phyloP scores from a whole-genome alignment of 2,113 vertebrate species.

The Dinomys branickii region DNA sequence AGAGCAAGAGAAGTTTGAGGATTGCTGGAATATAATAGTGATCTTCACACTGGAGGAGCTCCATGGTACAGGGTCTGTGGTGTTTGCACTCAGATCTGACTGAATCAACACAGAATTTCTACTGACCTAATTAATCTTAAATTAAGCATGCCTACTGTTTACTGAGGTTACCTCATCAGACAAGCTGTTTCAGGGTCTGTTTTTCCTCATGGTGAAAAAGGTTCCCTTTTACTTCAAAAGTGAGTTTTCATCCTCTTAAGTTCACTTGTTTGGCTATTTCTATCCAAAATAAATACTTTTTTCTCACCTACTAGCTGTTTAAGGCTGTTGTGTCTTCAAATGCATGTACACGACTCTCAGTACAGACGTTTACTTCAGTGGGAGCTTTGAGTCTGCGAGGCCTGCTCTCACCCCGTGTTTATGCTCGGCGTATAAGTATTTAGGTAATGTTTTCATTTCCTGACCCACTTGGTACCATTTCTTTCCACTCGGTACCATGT shows the following conservation, averaged over 20 bases:
- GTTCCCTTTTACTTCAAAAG: constrained; percentile 71
- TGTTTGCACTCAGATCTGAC: constrained; percentile 50
- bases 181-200: constrained; percentile 57
- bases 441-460: constrained; percentile 80
- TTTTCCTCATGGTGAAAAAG: constrained; percentile 73
- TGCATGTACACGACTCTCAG: neutral
- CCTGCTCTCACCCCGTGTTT: constrained; percentile 60
- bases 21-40: neutral
- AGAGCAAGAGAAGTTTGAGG: constrained; percentile 25
- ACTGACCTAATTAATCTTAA: constrained; percentile 71
- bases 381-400: constrained; percentile 57
- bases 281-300: constrained; percentile 76
- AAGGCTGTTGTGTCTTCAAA: constrained; percentile 65
- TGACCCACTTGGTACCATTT: constrained; percentile 65
- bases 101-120: constrained; percentile 67
- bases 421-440: constrained; percentile 66
- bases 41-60: neutral
- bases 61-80: neutral
- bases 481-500: constrained; percentile 69
- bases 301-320: constrained; percentile 70
- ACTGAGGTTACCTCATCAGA: constrained; percentile 72
- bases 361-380: constrained; percentile 57
- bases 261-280: constrained; percentile 66
- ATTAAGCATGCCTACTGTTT: constrained; percentile 70
- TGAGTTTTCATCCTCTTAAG: constrained; percentile 67